phyloP scores from a whole-genome alignment of 2,797 vertebrate genomes.

The Gymnopithys bicolor region DNA sequence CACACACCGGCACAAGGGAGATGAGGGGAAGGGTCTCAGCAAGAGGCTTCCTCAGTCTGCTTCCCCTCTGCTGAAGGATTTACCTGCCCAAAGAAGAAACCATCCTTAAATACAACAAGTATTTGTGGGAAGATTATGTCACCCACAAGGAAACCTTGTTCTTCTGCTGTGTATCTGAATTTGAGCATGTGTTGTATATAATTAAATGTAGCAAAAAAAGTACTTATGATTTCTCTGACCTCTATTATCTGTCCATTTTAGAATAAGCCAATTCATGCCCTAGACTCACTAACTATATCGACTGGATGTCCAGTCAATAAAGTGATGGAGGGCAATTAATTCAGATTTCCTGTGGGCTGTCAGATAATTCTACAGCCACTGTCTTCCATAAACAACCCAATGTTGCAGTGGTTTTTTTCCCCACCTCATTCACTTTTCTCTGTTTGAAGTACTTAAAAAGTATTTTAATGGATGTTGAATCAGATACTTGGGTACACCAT shows the following conservation, averaged over 20 bases:
- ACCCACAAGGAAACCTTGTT: neutral
- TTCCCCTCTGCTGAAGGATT: neutral
- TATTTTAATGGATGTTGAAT: neutral
- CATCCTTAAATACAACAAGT: neutral
- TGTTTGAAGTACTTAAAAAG: neutral
- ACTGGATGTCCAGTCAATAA: conserved; percentile 17
- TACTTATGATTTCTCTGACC: neutral
- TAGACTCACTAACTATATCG: neutral
- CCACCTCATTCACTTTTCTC: neutral
- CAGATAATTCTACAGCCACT: neutral
- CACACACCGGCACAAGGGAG: fast-evolving
- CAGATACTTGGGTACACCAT: neutral
- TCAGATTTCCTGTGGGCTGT: neutral
- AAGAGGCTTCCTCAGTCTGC: neutral
- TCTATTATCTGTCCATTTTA: neutral
- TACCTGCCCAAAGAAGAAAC: neutral
- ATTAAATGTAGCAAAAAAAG: neutral
- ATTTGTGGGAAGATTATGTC: neutral
- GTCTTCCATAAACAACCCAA: neutral
- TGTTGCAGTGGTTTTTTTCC: neutral
- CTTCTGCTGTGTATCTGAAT: neutral
- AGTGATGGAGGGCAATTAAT: neutral
- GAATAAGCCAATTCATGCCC: neutral
- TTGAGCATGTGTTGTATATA: neutral
- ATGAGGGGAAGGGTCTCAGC: neutral